A percentile compares a stretch with the other conserved stretches of the same genome.
Evolutionary conservation across 2,888 invertebrate genomes (phyloP).

Genomic region (Metopia argyrocephala): DNA sequence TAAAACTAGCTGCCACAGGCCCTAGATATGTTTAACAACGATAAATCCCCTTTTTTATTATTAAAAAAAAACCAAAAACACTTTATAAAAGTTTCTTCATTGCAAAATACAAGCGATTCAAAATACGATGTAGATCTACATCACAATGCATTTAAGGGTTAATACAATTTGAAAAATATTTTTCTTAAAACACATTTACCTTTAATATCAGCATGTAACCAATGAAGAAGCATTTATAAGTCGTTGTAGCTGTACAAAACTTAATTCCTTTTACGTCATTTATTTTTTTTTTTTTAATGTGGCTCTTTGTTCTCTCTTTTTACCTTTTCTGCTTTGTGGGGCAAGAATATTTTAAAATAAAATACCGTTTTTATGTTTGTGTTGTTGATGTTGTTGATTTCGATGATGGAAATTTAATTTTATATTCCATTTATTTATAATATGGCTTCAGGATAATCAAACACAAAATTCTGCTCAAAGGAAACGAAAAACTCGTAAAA

Average conservation of each 20-base stretch:
- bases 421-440: conserved; percentile 38
- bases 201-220: too few species aligned
- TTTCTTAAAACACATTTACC: too few species aligned
- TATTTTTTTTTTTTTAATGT: conserved; percentile 26
- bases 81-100: too few species aligned
- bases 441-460: conserved; percentile 47
- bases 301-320: too few species aligned
- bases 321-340: conserved; percentile 13
- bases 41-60: too few species aligned
- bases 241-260: conserved; percentile 4
- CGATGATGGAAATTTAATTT: conserved; percentile 46
- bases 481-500: conserved; percentile 1
- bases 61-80: too few species aligned
- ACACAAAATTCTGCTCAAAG: conserved; percentile 20
- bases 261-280: not conserved
- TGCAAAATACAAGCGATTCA: too few species aligned
- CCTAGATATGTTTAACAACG: too few species aligned
- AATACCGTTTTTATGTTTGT: not conserved
- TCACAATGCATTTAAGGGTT: too few species aligned
- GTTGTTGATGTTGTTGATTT: not conserved
- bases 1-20: too few species aligned
- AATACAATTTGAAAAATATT: too few species aligned
- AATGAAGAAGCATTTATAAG: not conserved
- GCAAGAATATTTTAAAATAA: conserved; percentile 41
- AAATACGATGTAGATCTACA: too few species aligned